Base-by-base conservation (phyloP, 1,140 invertebrate species). In the Drosophila aff. region DNA sequence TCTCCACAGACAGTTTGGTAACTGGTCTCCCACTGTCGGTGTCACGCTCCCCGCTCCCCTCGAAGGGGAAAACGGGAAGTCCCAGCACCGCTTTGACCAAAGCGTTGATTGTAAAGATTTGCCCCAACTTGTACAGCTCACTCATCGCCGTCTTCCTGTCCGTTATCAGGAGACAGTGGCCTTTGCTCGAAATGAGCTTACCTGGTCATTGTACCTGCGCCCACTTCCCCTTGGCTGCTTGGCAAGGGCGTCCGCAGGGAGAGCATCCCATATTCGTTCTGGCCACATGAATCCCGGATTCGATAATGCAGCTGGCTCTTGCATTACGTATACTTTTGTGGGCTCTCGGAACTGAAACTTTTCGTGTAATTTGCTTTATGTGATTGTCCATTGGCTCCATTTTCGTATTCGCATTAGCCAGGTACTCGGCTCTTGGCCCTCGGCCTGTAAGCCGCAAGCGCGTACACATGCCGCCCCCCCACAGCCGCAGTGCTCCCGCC, bases 341-440 rank as follows among this genome's bases (percentile, higher is more conserved):
- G 83, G 83, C 83, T 87, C 78, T 78, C 66, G 66, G 15, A 61
- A 38, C 73, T 77, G 69, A 60, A 86, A 86, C 79, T 89, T 89
- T 81, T 81, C 77, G 81, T 84, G 83, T 87, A 87, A 87, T 87
- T 87, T 87, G 83, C 89, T 87, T 87, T 87, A 87, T 87, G 84
- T 87, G 83, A 87, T 87, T 89, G 83, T 84, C 81, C 85, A 87
- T 87, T 87, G 83, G 83, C 76, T 87, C 81, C 80, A 89, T 78
- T 87, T 84, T 84, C 74, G 84, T 74, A 84, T 75, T 80, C 83
- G 76, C 84, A 87, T 87, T 87, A 87, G 83, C 85, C 49, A 80
- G 75, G 69, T 82, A 64, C 67, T 78, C 57, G 55, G 57, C 75
- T 63, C 43, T 76, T 57, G 36, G 65, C 65, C 57, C 69, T 63